Percentiles rank a stretch among this genome's conserved stretches.
Evolutionary conservation across 2,888 invertebrate species (phyloP).

Genomic region (Drosophila pseudotakahashii): DNA sequence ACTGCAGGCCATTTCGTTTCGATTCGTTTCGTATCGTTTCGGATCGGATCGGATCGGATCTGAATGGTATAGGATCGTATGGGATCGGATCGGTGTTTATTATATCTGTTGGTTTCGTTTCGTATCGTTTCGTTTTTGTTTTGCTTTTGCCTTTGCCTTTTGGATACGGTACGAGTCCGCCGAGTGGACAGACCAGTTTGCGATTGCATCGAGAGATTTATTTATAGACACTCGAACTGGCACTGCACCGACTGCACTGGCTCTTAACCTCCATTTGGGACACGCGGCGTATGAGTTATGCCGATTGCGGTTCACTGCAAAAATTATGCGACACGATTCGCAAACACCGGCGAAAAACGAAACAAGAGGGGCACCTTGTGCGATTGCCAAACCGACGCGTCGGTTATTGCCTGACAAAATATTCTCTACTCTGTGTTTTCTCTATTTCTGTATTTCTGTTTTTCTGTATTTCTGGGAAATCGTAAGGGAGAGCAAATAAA

Average conservation of each 20-base stretch:
- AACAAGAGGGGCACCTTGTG: not conserved
- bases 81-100: not conserved
- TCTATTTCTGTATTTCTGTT: not conserved
- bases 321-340: slow-evolving; percentile 40
- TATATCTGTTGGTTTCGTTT: not conserved
- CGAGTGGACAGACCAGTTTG: slow-evolving; percentile 40
- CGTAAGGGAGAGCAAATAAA: not conserved
- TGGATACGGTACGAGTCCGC: slow-evolving; percentile 3
- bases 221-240: slow-evolving; percentile 62
- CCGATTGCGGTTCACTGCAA: slow-evolving; percentile 44
- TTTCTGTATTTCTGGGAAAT: not conserved
- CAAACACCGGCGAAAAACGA: not conserved
- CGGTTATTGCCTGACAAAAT: not conserved
- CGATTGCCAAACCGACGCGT: slow-evolving; percentile 9
- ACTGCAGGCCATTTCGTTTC: slow-evolving; percentile 23
- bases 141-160: not conserved
- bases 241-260: slow-evolving; percentile 51
- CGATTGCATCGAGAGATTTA: slow-evolving; percentile 60
- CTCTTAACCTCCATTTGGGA: slow-evolving; percentile 74
- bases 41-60: not conserved
- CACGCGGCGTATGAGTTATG: slow-evolving; percentile 75
- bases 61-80: not conserved
- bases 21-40: not conserved
- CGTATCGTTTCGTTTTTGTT: too few species aligned
- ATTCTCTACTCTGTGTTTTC: not conserved